These are phyloP conservation scores for Phalacrocorax brasilianus DNA, from an alignment of 2,113 vertebrate species.

Conservation along the genomic window DNA sequence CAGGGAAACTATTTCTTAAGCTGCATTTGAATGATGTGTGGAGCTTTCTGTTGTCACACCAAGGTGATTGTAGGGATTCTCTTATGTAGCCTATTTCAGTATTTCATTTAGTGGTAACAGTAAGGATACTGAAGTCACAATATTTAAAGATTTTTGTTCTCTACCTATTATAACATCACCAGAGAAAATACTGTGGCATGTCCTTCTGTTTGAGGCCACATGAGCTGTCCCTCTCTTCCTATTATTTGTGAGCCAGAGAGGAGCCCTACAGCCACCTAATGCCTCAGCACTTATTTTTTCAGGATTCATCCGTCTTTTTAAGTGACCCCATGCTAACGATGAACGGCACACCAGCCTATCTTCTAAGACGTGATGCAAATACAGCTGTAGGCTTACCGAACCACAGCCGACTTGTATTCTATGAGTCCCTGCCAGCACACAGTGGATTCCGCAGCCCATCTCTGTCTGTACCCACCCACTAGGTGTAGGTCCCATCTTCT, in stretches of 20 bases:
- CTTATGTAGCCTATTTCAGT: background rate
- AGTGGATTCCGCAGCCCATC: background rate
- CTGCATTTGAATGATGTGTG: background rate
- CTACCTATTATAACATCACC: background rate
- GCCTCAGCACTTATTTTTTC: rapidly evolving
- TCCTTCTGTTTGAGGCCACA: no score
- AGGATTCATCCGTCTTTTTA: background rate
- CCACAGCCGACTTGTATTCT: background rate
- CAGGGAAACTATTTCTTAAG: background rate
- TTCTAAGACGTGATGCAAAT: rapidly evolving
- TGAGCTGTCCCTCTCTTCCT: background rate
- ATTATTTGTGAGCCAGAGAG: background rate
- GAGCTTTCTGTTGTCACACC: background rate
- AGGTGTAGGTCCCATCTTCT: background rate
- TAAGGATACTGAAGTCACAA: no score
- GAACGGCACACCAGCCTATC: rapidly evolving
- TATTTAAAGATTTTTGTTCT: background rate
- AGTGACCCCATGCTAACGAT: background rate
- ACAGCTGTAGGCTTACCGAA: background rate
- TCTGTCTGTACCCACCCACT: background rate
- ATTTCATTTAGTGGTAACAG: background rate
- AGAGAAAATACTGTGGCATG: background rate
- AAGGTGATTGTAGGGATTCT: background rate
- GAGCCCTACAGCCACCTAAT: rapidly evolving
- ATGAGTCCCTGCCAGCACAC: background rate